Evolutionary conservation across 2,888 invertebrate genomes (phyloP).

Genomic region (Diplolepis rosae): DNA sequence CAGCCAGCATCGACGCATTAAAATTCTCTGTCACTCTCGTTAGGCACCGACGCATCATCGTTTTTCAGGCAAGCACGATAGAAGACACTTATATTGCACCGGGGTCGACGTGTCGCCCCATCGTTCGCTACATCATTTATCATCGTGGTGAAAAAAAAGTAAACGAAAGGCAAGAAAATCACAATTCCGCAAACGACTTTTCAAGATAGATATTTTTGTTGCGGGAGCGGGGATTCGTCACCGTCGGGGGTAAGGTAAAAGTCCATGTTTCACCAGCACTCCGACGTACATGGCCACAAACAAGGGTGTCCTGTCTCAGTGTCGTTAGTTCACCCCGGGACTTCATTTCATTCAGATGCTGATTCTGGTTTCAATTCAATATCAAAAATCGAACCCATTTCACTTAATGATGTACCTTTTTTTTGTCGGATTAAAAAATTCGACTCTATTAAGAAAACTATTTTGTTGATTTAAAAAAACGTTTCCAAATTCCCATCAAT

Average conservation of each 20-base stretch:
- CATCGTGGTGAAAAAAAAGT: not conserved
- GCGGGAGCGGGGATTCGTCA: not conserved
- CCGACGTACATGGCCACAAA: conserved; percentile 9
- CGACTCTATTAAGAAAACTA: too few relatives aligned
- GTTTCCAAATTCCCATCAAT: too few relatives aligned
- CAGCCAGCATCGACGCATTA: conserved; percentile 18
- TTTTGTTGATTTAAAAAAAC: too few relatives aligned
- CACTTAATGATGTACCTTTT: conserved; percentile 3
- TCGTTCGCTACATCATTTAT: conserved; percentile 24
- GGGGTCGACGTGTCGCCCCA: conserved; percentile 16
- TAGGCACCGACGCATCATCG: conserved; percentile 25
- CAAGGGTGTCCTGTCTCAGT: conserved; percentile 7
- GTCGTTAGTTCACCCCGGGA: not conserved
- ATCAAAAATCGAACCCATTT: not conserved
- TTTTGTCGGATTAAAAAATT: not conserved
- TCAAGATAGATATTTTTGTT: conserved; percentile 22
- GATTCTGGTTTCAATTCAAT: not conserved
- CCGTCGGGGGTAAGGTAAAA: conserved; percentile 12
- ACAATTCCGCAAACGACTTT: conserved; percentile 30
- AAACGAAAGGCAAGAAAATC: conserved; percentile 24
- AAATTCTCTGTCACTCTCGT: conserved; percentile 30
- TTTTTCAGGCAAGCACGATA: not conserved
- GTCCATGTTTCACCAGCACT: conserved; percentile 11
- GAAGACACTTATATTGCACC: conserved; percentile 22
- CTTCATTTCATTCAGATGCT: conserved; percentile 3